These are phyloP conservation scores for Netelia melanura DNA, from an alignment of 2,888 invertebrate genomes.

Conservation along the genomic window DNA sequence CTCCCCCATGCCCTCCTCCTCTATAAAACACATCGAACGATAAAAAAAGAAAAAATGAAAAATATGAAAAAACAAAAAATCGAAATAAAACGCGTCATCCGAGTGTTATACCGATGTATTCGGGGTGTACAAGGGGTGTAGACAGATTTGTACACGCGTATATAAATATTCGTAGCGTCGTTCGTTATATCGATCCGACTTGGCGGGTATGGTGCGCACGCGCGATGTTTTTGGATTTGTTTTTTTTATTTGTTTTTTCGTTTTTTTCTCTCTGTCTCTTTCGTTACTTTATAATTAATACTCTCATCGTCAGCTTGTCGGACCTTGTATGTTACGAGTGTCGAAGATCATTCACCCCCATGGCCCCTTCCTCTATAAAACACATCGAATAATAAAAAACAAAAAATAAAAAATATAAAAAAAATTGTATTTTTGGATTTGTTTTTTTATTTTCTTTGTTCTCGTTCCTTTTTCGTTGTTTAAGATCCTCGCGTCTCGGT, in stretches of 20 bases:
- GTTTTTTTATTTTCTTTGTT: background rate
- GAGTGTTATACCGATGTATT: background rate
- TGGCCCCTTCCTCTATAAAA: too few relatives aligned
- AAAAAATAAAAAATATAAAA: too few relatives aligned
- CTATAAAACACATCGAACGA: constrained; percentile 15
- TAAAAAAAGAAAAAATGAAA: background rate
- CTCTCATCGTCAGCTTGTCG: too few relatives aligned
- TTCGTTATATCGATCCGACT: too few relatives aligned
- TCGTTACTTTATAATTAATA: background rate
- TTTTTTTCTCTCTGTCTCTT: background rate
- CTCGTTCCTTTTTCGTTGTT: constrained; percentile 24
- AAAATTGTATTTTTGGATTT: too few relatives aligned
- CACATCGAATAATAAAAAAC: too few relatives aligned
- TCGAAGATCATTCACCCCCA: too few relatives aligned
- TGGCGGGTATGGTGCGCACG: background rate
- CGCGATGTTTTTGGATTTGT: background rate
- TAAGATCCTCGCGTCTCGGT: constrained; percentile 24
- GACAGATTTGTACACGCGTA: constrained; percentile 17
- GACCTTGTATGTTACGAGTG: too few relatives aligned
- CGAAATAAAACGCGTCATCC: constrained; percentile 3
- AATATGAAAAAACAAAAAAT: constrained; percentile 10
- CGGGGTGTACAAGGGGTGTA: constrained; percentile 29
- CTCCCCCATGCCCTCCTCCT: constrained; percentile 25
- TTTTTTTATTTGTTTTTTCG: background rate
- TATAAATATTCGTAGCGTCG: background rate